These are phyloP conservation scores for Andrena bicolor DNA, from an alignment of 2,888 invertebrate genomes.

Conservation along the genomic window DNA sequence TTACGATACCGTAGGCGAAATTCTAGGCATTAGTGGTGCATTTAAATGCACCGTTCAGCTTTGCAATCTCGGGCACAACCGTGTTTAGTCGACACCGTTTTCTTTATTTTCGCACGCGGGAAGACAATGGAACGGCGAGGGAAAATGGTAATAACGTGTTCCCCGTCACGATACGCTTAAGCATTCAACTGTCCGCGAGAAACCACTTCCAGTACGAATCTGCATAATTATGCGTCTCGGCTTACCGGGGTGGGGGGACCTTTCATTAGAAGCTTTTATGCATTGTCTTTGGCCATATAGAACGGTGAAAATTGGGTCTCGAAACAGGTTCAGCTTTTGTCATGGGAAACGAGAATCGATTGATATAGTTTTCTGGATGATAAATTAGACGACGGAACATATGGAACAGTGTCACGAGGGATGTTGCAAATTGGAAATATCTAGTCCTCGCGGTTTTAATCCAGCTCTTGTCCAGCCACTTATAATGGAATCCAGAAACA, in stretches of 20 bases:
- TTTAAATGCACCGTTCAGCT: constrained; percentile 44
- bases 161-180: constrained; percentile 40
- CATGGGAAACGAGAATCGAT: too few relatives aligned
- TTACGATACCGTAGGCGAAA: not conserved
- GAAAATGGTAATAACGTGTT: constrained; percentile 49
- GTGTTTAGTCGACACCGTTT: constrained; percentile 47
- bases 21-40: not conserved
- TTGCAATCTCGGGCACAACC: constrained; percentile 48
- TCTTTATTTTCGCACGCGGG: constrained; percentile 6
- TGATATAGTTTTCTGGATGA: too few relatives aligned
- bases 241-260: not conserved
- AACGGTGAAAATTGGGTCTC: not conserved
- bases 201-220: constrained; percentile 51
- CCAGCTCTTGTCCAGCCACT: constrained; percentile 6
- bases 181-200: constrained; percentile 51
- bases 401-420: not conserved
- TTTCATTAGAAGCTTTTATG: constrained; percentile 11
- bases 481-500: constrained; percentile 25
- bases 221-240: constrained; percentile 61
- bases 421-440: constrained; percentile 15
- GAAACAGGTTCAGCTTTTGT: not conserved
- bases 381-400: too few relatives aligned
- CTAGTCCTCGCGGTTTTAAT: constrained; percentile 8
- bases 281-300: not conserved
- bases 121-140: constrained; percentile 31